Evolutionary conservation across 2,888 invertebrate genomes (phyloP), one percentile per base, ranked within the genome.

Genomic region (Stenichneumon culpator): DNA sequence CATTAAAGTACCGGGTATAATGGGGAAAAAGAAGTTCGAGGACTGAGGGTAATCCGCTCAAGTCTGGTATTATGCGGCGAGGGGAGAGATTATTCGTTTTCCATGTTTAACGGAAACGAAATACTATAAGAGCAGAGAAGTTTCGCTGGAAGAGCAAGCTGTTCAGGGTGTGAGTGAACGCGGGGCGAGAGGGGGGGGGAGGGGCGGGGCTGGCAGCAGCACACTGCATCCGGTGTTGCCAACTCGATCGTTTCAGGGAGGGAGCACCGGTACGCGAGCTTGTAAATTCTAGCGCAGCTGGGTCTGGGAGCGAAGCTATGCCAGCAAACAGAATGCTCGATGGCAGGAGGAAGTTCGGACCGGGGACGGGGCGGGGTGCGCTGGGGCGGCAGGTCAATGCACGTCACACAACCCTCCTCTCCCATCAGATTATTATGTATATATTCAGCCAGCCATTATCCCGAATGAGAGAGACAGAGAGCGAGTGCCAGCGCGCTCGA

Each of bases 241-340:
- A 86, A 80, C 47, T 83, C 83, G 79, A 73, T 72, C 78, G 79
- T 82, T 86, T 86, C 86, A 86, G 86, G 86, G 80, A 80, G 78
- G 52, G 74, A 57, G 60, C 52, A n/a, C 16, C 16, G 16, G 63
- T 63, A 63, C 63, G 63, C 63, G 65, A 84, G 86, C 86, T 86
- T 83, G 82, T 77, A 83, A 83, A 85, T 79, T 82, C 82, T 79
- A 77, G 79, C 65, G 75, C 74, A 67, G 67, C 67, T 67, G 84
- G 72, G 57, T 67, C 79, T 79, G 85, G 82, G 77, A 82, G 70
- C 57, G 85, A 79, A 85, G 75, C 85, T 63, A 65, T 67, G 79
- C 57, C 75, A 77, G 79, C 67, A 47, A 36, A 69, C 69, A 39
- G 44, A 77, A 67, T n/a, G 14, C 60, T 47, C 65, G 5, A 44